phyloP scores from a whole-genome alignment of 2,113 vertebrate genomes.

The Tyrannus savana region DNA sequence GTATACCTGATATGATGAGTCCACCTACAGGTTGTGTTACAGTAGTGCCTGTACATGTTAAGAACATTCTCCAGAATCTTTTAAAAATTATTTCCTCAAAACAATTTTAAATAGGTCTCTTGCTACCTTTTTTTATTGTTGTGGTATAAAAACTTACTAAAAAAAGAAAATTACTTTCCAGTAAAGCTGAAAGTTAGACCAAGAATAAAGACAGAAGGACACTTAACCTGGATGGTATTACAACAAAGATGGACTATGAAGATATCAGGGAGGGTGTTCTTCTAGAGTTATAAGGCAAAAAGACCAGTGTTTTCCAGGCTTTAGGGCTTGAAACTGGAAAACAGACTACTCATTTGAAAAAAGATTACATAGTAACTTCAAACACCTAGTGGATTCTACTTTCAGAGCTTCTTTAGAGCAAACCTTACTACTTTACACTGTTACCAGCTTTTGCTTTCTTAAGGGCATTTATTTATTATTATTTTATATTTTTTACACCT shows the following conservation, averaged over 20 bases:
- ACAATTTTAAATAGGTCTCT: not conserved
- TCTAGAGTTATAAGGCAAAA: not conserved
- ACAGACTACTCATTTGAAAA: not conserved
- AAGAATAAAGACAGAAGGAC: not conserved
- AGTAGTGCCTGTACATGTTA: not conserved
- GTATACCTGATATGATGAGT: slow-evolving; percentile 51
- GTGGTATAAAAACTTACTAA: not conserved
- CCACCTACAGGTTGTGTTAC: slow-evolving; percentile 56
- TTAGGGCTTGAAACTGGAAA: not conserved
- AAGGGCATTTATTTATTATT: not conserved
- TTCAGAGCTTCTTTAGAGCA: not conserved
- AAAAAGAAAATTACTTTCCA: not conserved
- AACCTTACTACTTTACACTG: not conserved
- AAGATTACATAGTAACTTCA: not conserved
- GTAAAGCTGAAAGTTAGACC: not conserved
- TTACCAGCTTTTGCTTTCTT: not conserved
- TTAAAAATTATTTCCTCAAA: not conserved
- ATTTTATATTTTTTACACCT: not conserved
- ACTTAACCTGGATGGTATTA: not conserved
- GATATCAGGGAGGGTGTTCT: not conserved
- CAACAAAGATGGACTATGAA: not conserved
- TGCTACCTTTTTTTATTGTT: not conserved
- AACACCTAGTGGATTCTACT: not conserved
- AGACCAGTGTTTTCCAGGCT: not conserved
- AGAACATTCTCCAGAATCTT: not conserved